Evolutionary conservation across 2,888 invertebrate genomes (phyloP), one percentile per base, ranked within the genome.

Genomic region (Stenichneumon culpator): DNA sequence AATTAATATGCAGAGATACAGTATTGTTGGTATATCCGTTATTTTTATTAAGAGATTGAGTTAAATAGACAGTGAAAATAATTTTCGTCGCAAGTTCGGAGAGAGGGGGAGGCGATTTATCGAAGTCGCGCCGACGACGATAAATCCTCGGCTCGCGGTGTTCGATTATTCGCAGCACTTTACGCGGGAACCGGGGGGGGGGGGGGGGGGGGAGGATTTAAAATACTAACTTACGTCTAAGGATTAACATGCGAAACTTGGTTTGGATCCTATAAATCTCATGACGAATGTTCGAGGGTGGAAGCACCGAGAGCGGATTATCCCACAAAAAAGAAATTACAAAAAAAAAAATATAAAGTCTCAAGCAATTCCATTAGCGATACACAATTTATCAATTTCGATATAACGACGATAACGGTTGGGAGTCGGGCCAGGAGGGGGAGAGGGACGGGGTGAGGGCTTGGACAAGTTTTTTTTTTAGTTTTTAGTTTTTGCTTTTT

Each of bases 211-310:
- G 19, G 14, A 11, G n/a, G 32, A 70, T n/a, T 44, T n/a, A 60
- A 50, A 90, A 86, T 82, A 87, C 87, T 89, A 88, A 87, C 84
- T 91, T 91, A 91, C 84, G 84, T 86, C 88, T 91, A 90, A 11
- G 81, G 87, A 90, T 89, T 90, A 91, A 88, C 88, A 89, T 89
- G 87, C 88, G 88, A 89, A 86, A 75, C 89, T 82, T 83, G 88
- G 86, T 32, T 63, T 32, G 16, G 60, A 22, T 57, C 25, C 68
- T 19, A 73, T 72, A 88, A 90, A 89, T 89, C 89, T 88, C 87
- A 87, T 83, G 84, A 88, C 87, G 88, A 88, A 84, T 81, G 79
- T 87, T 50, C 54, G 67, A 57, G 65, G 52, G 16, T 79, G 79
- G 83, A 83, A 83, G 83, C 83, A 83, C 82, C 73, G 39, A 39